Evolutionary conservation across 2,797 vertebrate genomes (phyloP).

Genomic region (Oreochromis grahami): DNA sequence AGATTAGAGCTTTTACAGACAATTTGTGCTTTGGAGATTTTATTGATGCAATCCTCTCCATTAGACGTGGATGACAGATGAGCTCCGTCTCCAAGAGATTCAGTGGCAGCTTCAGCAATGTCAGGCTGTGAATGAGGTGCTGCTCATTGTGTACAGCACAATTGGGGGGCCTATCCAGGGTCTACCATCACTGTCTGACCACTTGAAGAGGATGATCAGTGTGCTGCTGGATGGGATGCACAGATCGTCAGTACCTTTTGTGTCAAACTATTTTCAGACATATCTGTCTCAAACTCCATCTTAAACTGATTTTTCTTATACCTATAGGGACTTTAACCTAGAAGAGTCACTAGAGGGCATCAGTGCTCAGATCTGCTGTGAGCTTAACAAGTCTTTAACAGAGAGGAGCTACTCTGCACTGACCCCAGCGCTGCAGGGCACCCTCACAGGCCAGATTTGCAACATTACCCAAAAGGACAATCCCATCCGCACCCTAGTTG

Average conservation of each 20-base stretch:
- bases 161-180: slow-evolving; percentile 79
- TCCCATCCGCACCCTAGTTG: slow-evolving; percentile 85
- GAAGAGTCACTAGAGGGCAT: slow-evolving; percentile 81
- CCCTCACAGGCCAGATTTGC: slow-evolving; percentile 85
- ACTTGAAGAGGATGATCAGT: slow-evolving; percentile 83
- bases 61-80: slow-evolving; percentile 89
- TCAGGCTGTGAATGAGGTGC: slow-evolving; percentile 83
- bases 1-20: background rate
- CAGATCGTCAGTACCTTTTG: slow-evolving; percentile 76
- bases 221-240: slow-evolving; percentile 89
- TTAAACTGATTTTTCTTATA: background rate
- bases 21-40: background rate
- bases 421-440: slow-evolving; percentile 76
- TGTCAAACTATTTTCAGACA: background rate
- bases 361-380: slow-evolving; percentile 82
- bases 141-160: slow-evolving; percentile 86
- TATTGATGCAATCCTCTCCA: background rate
- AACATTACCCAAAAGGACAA: slow-evolving; percentile 83
- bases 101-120: slow-evolving; percentile 81
- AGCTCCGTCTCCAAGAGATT: slow-evolving; percentile 83
- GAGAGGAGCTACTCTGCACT: slow-evolving; percentile 80
- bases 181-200: slow-evolving; percentile 78
- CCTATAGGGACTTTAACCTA: slow-evolving; percentile 79
- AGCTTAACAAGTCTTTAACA: slow-evolving; percentile 83
- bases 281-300: background rate